Evolutionary conservation across 2,888 invertebrate species (phyloP).

Genomic region (Pterobdella sp.): DNA sequence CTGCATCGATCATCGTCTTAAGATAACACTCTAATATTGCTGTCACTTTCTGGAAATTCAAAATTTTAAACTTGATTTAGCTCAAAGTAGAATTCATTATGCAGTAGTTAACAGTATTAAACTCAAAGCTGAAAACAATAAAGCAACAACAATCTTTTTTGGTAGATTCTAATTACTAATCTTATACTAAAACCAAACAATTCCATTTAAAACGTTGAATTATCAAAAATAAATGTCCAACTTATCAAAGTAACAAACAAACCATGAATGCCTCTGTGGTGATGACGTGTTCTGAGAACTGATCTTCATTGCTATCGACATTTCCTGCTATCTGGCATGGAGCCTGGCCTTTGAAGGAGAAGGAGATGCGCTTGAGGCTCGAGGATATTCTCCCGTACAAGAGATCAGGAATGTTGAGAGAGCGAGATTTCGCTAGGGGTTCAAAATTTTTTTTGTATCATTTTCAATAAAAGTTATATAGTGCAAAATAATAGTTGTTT

Average conservation of each 20-base stretch:
- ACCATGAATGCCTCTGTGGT: conserved; percentile 24
- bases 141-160: no score
- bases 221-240: no score
- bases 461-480: no score
- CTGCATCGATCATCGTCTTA: conserved; percentile 18
- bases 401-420: conserved; percentile 21
- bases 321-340: background rate
- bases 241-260: background rate
- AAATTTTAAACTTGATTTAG: no score
- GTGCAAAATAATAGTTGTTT: no score
- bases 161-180: no score
- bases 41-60: conserved; percentile 20
- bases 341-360: conserved; percentile 5
- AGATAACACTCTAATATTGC: conserved; percentile 16
- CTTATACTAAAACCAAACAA: no score
- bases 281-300: conserved; percentile 8
- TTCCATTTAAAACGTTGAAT: no score
- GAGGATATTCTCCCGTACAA: conserved; percentile 17
- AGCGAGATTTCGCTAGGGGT: conserved; percentile 19
- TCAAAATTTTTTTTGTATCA: no score
- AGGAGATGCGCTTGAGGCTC: conserved; percentile 19
- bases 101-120: no score
- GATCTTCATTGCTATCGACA: background rate
- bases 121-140: no score
- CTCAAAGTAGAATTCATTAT: no score